phyloP scores from a whole-genome alignment of 2,113 vertebrate genomes.

The Silurus asotus region DNA sequence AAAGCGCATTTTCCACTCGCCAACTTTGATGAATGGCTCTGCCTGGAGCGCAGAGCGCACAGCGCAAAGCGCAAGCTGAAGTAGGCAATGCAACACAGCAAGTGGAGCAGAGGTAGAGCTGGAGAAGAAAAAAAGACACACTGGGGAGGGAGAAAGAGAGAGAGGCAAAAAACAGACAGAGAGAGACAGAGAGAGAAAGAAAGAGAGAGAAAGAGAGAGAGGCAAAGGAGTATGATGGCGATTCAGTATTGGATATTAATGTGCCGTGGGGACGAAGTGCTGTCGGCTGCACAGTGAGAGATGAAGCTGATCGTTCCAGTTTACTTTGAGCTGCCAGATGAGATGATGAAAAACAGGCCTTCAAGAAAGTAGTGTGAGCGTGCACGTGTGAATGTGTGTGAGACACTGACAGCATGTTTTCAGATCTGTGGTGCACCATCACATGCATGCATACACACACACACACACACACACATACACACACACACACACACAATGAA shows the following conservation, averaged over 20 bases:
- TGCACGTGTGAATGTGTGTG: constrained; percentile 12
- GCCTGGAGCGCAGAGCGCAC: constrained; percentile 36
- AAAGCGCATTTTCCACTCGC: constrained; percentile 55
- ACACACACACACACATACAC: background rate
- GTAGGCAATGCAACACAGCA: constrained; percentile 36
- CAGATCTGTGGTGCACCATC: background rate
- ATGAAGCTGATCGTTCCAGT: constrained; percentile 34
- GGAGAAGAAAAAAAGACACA: constrained; percentile 22
- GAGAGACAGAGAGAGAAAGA: constrained; percentile 56
- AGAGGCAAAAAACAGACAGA: constrained; percentile 27
- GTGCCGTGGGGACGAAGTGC: constrained; percentile 21
- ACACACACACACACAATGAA: background rate
- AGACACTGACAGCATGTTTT: background rate
- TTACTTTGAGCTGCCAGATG: constrained; percentile 40
- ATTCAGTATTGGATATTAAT: constrained; percentile 41
- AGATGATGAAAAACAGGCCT: constrained; percentile 33
- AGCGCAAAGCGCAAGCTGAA: constrained; percentile 15
- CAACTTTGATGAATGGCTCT: constrained; percentile 56
- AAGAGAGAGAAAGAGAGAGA: background rate
- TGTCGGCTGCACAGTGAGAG: constrained; percentile 5
- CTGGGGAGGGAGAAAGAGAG: background rate
- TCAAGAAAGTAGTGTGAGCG: constrained; percentile 20
- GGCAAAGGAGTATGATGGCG: constrained; percentile 22
- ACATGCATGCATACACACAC: background rate
- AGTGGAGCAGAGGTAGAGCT: constrained; percentile 44